Evolutionary conservation across 2,113 vertebrate species (phyloP).

Genomic region (Pseudonaja textilis): DNA sequence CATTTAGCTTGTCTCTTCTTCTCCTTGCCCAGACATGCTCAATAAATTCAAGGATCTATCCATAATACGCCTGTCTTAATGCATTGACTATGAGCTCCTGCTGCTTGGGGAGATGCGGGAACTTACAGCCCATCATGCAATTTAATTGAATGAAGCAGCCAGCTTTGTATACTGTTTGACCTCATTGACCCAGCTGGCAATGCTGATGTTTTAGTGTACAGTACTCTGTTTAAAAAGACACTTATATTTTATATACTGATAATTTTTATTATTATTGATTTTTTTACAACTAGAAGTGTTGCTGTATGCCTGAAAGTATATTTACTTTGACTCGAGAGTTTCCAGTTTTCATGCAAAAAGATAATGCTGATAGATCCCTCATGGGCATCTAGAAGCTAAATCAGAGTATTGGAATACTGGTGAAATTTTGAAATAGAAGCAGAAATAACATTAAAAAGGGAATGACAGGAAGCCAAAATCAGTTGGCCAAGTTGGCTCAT

Average conservation of each 20-base stretch:
- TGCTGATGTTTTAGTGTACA: constrained; percentile 53
- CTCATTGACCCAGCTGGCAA: constrained; percentile 50
- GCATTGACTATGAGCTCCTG: neutral
- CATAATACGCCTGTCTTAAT: neutral
- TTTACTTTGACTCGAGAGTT: constrained; percentile 25
- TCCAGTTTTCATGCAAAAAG: neutral
- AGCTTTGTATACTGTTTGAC: constrained; percentile 24
- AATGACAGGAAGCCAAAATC: neutral
- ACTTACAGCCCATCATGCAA: constrained; percentile 36
- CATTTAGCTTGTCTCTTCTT: neutral
- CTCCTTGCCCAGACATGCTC: neutral
- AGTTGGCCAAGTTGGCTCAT: neutral
- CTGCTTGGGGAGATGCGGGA: constrained; percentile 38
- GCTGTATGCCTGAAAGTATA: constrained; percentile 24
- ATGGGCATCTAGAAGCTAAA: constrained; percentile 15
- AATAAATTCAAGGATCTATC: constrained; percentile 17
- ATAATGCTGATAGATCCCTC: neutral
- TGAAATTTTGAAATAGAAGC: neutral
- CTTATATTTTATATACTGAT: constrained; percentile 58
- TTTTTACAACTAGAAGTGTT: constrained; percentile 58
- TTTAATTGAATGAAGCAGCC: constrained; percentile 60
- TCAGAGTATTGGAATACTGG: neutral
- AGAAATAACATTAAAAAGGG: neutral
- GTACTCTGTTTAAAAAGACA: constrained; percentile 56
- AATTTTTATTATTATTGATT: constrained; percentile 69